These are phyloP conservation scores for Erebia epiphron DNA, from an alignment of 2,888 invertebrate genomes.

Conservation along the genomic window DNA sequence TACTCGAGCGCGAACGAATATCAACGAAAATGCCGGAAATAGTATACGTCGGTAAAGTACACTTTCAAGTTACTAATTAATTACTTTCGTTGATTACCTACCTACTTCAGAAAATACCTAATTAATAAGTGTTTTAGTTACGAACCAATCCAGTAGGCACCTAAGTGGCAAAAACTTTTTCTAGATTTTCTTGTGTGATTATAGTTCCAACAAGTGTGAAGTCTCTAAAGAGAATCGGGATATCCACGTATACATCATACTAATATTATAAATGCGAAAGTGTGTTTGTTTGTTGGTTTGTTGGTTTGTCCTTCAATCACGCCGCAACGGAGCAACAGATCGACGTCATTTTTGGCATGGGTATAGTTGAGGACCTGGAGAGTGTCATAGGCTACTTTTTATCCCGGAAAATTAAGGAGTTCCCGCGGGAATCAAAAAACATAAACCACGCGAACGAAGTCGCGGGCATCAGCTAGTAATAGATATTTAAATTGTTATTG, in stretches of 20 bases:
- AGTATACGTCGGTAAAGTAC: slow-evolving; percentile 68
- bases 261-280: too few species aligned
- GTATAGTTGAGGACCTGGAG: too few species aligned
- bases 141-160: background rate
- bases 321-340: too few species aligned
- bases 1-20: slow-evolving; percentile 51
- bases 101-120: background rate
- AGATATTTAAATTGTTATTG: too few species aligned
- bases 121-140: background rate
- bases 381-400: too few species aligned
- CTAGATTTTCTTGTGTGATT: background rate
- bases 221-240: background rate
- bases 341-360: too few species aligned
- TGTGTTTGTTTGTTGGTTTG: too few species aligned
- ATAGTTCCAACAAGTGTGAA: background rate
- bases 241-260: background rate
- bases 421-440: too few species aligned
- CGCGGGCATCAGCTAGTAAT: too few species aligned
- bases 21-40: slow-evolving; percentile 67
- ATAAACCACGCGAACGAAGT: too few species aligned
- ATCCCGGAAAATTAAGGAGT: too few species aligned
- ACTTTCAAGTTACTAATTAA: slow-evolving; percentile 35
- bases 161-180: background rate
- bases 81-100: background rate
- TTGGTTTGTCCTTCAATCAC: too few species aligned